These are phyloP conservation scores for Athene cunicularia DNA, from an alignment of 2,113 vertebrate species.

Conservation along the genomic window DNA sequence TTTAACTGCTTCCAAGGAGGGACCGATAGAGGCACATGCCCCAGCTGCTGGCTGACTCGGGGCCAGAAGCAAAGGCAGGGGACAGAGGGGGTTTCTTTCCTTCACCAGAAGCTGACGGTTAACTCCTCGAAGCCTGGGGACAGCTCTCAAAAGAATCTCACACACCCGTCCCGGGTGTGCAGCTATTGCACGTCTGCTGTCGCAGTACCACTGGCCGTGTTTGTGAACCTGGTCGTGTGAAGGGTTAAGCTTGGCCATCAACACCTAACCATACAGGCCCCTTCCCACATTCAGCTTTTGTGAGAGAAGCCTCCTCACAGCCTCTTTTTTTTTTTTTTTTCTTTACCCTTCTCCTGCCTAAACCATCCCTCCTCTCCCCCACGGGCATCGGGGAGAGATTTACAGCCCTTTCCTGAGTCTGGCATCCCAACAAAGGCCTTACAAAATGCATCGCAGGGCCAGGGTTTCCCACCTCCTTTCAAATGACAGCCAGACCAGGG, in stretches of 20 bases:
- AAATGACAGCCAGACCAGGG: neutral
- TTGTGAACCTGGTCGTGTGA: neutral
- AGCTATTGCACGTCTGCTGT: neutral
- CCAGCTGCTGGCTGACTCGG: neutral
- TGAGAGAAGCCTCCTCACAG: neutral
- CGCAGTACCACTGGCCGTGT: accelerated
- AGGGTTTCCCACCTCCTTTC: neutral
- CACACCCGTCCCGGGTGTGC: accelerated
- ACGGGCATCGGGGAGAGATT: neutral
- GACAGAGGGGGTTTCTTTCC: neutral
- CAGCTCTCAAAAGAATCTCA: neutral
- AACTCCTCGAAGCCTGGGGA: neutral
- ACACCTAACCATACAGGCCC: neutral
- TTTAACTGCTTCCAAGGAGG: neutral
- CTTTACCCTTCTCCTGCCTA: neutral
- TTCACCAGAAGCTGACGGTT: neutral
- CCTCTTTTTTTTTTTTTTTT: neutral
- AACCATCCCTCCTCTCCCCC: neutral
- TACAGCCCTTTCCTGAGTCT: neutral
- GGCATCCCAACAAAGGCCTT: neutral
- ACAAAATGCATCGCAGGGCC: neutral
- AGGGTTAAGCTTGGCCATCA: neutral
- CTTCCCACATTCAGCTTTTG: neutral
- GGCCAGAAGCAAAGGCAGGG: neutral
- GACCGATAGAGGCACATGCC: neutral